Evolutionary conservation across 2,113 vertebrate species (phyloP), one percentile per base, ranked within the genome.

Genomic region (Condylura cristata): DNA sequence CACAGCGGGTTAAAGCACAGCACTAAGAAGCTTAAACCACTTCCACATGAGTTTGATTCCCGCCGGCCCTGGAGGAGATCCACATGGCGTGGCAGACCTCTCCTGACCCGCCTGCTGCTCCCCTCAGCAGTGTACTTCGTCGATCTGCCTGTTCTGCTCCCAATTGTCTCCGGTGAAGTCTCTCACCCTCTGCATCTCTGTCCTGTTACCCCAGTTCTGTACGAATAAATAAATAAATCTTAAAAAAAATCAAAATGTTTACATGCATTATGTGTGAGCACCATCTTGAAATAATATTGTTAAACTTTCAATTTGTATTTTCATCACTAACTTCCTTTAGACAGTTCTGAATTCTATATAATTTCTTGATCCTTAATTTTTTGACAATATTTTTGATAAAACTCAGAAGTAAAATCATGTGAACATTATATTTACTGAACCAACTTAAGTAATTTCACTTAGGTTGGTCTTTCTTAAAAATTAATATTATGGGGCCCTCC

Each of bases 251-350:
- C 28, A 90, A 34, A 39, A 6, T 61, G 8, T 46, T 20, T 58
- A 28, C 56, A 3, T 41, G 34, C 63, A n/a, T 1, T 41, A 17
- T 60, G 4, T 58, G 34, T 70, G 3, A 56, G 7, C 53, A 51
- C 17, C 60, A 83, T 56, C 17, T 75, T 66, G 17, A 79, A 82
- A 75, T 60, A 60, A 48, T 68, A 82, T 96, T 90, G 32, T 83
- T 12, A 91, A 75, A 58, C 1, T 92, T 94, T n/a, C 16, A 4
- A 61, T 83, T 86, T 76, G 46, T 75, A n/a, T 70, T 63, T 93
- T n/a, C n/a, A n/a, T n/a, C 48, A 53, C 41, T 78, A 83, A 32
- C 8, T 41, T 41, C 34, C 86, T 24, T 53, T 37, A 84, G 24
- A n/a, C 24, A 90, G 28, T 8, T 11, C 41, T 71, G 10, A 16